phyloP scores from a whole-genome alignment of 2,113 vertebrate species.

The Amphilophus citrinellus region DNA sequence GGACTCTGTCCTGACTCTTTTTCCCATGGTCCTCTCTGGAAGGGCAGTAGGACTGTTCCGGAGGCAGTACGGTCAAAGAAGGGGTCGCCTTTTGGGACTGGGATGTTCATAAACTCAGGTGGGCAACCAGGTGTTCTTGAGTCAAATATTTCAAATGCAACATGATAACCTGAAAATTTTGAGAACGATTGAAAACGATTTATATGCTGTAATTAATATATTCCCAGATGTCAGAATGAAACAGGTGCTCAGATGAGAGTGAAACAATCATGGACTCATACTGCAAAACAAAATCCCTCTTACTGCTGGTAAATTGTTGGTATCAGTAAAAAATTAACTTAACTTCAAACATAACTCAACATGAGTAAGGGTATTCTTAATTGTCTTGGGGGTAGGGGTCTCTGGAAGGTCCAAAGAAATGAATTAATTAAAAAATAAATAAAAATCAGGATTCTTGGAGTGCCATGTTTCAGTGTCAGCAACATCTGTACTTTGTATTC shows the following conservation, averaged over 20 bases:
- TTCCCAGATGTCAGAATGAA: background rate
- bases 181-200: background rate
- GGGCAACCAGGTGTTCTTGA: slow-evolving; percentile 79
- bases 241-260: background rate
- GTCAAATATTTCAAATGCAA: slow-evolving; percentile 80
- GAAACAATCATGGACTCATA: background rate
- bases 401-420: too few relatives aligned
- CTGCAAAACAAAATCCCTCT: too few relatives aligned
- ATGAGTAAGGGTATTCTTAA: too few relatives aligned
- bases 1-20: slow-evolving; percentile 87
- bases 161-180: slow-evolving; percentile 82
- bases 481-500: background rate
- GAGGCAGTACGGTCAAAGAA: slow-evolving; percentile 84
- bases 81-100: slow-evolving; percentile 83
- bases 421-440: too few relatives aligned
- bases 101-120: slow-evolving; percentile 92
- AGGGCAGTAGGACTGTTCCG: slow-evolving; percentile 85
- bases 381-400: too few relatives aligned
- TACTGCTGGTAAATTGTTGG: too few relatives aligned
- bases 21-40: slow-evolving; percentile 89
- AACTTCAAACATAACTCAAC: too few relatives aligned
- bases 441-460: background rate
- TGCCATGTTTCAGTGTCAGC: background rate
- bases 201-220: background rate
- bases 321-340: too few relatives aligned